Conservation (phyloP, 2,113 vertebrate genomes). For the Nothocercus julius region DNA sequence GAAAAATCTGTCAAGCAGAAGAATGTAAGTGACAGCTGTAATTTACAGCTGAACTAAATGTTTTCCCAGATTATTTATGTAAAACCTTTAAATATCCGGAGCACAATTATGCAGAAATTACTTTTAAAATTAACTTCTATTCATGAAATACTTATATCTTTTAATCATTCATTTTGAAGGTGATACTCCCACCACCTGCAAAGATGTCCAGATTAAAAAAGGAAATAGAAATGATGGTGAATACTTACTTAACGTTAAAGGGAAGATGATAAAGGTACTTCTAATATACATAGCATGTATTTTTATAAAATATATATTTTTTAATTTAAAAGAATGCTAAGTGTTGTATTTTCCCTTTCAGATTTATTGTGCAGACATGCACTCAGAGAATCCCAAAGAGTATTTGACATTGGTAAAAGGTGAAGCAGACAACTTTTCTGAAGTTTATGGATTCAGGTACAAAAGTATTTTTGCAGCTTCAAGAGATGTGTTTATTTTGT, state of each 20-base stretch:
- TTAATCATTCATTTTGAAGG: slow-evolving; percentile 78
- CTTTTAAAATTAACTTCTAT: not conserved
- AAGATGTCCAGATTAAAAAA: slow-evolving; percentile 86
- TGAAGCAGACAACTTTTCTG: slow-evolving; percentile 95
- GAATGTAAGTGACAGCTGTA: slow-evolving; percentile 84
- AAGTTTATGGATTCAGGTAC: slow-evolving; percentile 92
- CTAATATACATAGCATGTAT: not conserved
- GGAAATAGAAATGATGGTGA: slow-evolving; percentile 87
- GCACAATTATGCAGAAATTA: not conserved
- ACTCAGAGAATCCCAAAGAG: slow-evolving; percentile 87
- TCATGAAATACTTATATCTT: slow-evolving; percentile 4
- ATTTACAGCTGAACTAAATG: not conserved
- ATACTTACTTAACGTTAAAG: slow-evolving; percentile 86
- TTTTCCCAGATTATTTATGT: not conserved
- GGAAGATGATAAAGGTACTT: slow-evolving; percentile 87
- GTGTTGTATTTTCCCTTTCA: slow-evolving; percentile 64
- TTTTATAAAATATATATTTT: not conserved
- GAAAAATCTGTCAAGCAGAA: slow-evolving; percentile 80
- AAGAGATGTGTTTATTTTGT: not conserved
- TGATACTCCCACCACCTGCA: slow-evolving; percentile 85
- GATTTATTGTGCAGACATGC: slow-evolving; percentile 93
- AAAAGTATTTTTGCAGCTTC: not conserved
- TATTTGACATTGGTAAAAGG: slow-evolving; percentile 90
- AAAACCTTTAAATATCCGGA: slow-evolving; percentile 16
- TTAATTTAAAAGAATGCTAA: slow-evolving; percentile 2